Evolutionary conservation across 2,797 vertebrate species (phyloP).

Genomic region (Xiphophorus birchmanni): DNA sequence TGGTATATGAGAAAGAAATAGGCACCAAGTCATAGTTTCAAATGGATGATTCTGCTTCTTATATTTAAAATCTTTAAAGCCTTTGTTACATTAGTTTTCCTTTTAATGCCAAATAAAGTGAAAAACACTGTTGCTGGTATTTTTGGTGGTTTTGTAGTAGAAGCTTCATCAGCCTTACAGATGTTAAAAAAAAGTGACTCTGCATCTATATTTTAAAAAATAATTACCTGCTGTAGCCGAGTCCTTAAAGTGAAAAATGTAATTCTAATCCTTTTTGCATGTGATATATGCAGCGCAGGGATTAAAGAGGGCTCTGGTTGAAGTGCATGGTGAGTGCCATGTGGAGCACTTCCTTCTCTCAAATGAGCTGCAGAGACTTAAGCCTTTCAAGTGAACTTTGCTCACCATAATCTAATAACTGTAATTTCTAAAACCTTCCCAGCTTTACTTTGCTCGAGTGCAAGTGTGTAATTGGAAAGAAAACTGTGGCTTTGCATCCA

Average conservation of each 20-base stretch:
- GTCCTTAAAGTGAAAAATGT: neutral
- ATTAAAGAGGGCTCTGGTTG: slow-evolving; percentile 47
- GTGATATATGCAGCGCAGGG: slow-evolving; percentile 8
- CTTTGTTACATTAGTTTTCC: neutral
- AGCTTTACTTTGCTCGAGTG: slow-evolving; percentile 67
- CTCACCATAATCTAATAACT: slow-evolving; percentile 73
- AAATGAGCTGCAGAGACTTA: slow-evolving; percentile 57
- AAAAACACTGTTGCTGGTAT: neutral
- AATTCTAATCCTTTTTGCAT: slow-evolving; percentile 15
- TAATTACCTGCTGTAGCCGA: neutral
- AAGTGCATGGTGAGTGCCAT: slow-evolving; percentile 40
- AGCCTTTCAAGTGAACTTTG: slow-evolving; percentile 67
- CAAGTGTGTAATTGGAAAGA: slow-evolving; percentile 72
- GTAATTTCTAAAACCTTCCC: slow-evolving; percentile 67
- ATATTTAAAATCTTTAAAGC: neutral
- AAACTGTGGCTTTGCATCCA: slow-evolving; percentile 68
- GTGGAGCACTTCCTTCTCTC: slow-evolving; percentile 48
- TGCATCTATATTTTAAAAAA: neutral
- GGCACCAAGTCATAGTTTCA: neutral
- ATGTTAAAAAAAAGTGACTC: neutral
- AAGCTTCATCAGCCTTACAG: neutral
- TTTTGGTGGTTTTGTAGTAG: neutral
- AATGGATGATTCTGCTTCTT: neutral
- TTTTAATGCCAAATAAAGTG: neutral
- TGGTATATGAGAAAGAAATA: neutral